These are phyloP conservation scores for Perizoma affinitatum DNA, from an alignment of 2,888 invertebrate genomes.

Conservation along the genomic window DNA sequence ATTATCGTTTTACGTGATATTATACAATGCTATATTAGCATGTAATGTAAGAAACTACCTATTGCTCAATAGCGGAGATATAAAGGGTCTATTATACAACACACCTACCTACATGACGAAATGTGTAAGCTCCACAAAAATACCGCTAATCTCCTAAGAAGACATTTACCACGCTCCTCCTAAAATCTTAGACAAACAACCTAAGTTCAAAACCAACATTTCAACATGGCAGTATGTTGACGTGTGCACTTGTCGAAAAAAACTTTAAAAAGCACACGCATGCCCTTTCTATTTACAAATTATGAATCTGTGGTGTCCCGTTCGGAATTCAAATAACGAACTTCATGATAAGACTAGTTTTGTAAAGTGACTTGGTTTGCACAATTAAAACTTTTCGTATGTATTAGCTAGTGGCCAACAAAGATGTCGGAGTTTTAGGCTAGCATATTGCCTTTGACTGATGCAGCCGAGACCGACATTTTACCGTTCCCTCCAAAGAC, in stretches of 20 bases:
- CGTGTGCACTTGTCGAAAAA: slow-evolving; percentile 28
- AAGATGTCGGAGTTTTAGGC: too few species aligned
- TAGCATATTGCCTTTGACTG: too few species aligned
- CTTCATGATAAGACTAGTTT: slow-evolving; percentile 5
- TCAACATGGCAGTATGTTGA: slow-evolving; percentile 25
- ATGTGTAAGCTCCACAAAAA: slow-evolving; percentile 21
- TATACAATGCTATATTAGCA: too few species aligned
- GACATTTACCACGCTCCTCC: slow-evolving; percentile 30
- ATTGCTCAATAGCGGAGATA: not conserved
- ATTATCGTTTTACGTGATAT: too few species aligned
- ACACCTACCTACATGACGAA: slow-evolving; percentile 12
- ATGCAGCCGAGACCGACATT: too few species aligned
- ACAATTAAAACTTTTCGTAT: too few species aligned
- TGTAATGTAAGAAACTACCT: too few species aligned
- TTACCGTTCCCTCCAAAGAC: too few species aligned
- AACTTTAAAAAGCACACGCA: slow-evolving; percentile 33
- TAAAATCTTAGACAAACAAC: slow-evolving; percentile 20
- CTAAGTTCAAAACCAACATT: slow-evolving; percentile 25
- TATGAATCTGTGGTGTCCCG: slow-evolving; percentile 35
- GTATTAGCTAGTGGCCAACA: too few species aligned
- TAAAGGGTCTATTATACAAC: not conserved
- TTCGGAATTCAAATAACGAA: slow-evolving; percentile 42
- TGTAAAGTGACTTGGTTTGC: not conserved
- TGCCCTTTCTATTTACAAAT: slow-evolving; percentile 40
- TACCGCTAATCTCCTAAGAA: slow-evolving; percentile 35